phyloP scores from a whole-genome alignment of 2,888 invertebrate genomes.

The Willowsia nigromaculata region DNA sequence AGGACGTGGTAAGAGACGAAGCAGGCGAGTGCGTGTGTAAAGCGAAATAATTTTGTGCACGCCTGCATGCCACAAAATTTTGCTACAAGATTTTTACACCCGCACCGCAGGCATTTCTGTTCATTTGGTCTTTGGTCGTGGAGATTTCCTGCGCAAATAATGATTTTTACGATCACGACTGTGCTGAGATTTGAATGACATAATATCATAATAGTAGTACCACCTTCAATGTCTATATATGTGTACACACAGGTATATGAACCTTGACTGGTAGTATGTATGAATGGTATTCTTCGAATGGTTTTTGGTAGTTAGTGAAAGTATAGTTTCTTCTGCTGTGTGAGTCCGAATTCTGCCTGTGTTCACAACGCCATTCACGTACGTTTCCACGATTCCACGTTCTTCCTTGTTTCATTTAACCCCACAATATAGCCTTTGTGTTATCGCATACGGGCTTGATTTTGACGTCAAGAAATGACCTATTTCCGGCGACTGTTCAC shows the following conservation, averaged over 20 bases:
- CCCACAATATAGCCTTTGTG: background rate
- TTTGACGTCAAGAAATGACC: conserved; percentile 58
- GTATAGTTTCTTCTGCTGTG: too few relatives aligned
- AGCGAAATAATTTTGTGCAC: conserved; percentile 10
- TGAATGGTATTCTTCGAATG: background rate
- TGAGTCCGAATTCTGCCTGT: background rate
- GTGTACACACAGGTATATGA: background rate
- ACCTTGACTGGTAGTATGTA: background rate
- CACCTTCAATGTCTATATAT: background rate
- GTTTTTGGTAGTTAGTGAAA: conserved; percentile 11
- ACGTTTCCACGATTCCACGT: background rate
- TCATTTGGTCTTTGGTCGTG: conserved; percentile 15
- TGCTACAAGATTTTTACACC: conserved; percentile 15
- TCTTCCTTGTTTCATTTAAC: background rate
- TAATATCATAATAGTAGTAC: background rate
- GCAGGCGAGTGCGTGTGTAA: background rate
- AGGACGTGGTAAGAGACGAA: background rate
- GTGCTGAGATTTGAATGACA: conserved; percentile 44
- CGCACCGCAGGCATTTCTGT: conserved; percentile 27
- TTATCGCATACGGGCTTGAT: background rate
- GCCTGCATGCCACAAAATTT: background rate
- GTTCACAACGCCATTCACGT: background rate
- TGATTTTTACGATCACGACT: conserved; percentile 60
- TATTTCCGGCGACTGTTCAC: conserved; percentile 36
- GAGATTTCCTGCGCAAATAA: conserved; percentile 48